These are phyloP conservation scores for Stenurella melanura DNA, from an alignment of 2,888 invertebrate genomes.

Conservation along the genomic window DNA sequence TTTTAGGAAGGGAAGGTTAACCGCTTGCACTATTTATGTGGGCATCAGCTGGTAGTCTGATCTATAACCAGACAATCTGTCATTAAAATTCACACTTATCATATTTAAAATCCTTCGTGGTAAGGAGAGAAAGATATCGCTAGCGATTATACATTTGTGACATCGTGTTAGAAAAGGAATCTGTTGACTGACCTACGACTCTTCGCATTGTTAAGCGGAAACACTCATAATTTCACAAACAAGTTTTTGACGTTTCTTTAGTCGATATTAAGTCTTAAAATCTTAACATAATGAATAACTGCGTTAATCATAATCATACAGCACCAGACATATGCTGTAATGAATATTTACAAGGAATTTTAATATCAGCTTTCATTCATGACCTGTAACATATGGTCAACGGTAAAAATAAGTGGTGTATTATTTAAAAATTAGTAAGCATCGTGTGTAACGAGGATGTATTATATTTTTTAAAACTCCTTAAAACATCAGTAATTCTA, in stretches of 20 bases:
- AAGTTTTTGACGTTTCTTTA: neutral
- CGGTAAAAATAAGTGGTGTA: neutral
- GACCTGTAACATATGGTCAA: constrained; percentile 12
- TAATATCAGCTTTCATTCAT: constrained; percentile 7
- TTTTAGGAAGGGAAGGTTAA: too few relatives aligned
- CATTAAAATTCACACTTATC: too few relatives aligned
- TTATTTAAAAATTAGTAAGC: too few relatives aligned
- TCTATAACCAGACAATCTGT: too few relatives aligned
- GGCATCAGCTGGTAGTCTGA: too few relatives aligned
- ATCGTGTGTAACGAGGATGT: too few relatives aligned
- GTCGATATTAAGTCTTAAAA: neutral
- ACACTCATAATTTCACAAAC: neutral
- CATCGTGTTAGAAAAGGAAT: neutral
- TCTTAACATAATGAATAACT: neutral
- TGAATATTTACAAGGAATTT: neutral
- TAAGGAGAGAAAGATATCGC: too few relatives aligned
- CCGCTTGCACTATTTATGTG: too few relatives aligned
- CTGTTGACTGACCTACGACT: neutral
- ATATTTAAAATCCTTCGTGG: too few relatives aligned
- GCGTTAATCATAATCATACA: neutral
- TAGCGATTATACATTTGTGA: too few relatives aligned
- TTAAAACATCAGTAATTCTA: too few relatives aligned
- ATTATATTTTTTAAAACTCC: too few relatives aligned
- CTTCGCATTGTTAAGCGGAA: neutral
- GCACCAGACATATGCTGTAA: neutral